phyloP scores from a whole-genome alignment of 2,113 vertebrate species.

The Forbesichthys agassizii region DNA sequence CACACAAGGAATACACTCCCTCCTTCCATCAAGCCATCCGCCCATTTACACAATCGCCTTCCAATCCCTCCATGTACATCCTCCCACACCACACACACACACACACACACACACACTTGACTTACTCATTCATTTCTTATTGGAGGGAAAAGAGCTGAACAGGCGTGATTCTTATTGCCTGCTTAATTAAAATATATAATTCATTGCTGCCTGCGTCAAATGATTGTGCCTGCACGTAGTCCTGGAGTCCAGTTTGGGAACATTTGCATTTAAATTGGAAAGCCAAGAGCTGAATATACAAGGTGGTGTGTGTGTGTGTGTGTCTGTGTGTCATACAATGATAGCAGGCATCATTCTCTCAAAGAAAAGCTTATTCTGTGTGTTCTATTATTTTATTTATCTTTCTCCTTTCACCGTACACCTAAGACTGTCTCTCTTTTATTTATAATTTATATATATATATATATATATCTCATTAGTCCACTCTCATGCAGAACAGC shows the following conservation, averaged over 20 bases:
- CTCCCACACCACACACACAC: not conserved
- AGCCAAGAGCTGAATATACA: constrained; percentile 62
- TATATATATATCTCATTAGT: no score
- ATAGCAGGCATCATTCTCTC: constrained; percentile 41
- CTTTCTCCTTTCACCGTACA: not conserved
- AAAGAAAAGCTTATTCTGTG: constrained; percentile 33
- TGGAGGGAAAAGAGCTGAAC: constrained; percentile 66
- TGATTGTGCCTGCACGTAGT: constrained; percentile 69
- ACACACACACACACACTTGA: not conserved
- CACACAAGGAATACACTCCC: constrained; percentile 54
- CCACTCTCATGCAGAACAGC: no score
- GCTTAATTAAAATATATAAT: constrained; percentile 83
- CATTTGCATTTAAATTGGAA: constrained; percentile 79
- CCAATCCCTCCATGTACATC: constrained; percentile 16
- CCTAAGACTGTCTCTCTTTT: not conserved
- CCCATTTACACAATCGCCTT: constrained; percentile 27
- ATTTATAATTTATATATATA: no score
- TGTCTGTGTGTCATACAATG: constrained; percentile 20
- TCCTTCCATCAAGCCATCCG: constrained; percentile 48
- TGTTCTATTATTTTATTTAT: constrained; percentile 1
- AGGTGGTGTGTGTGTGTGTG: constrained; percentile 19
- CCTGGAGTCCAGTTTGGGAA: constrained; percentile 69
- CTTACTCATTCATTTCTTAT: constrained; percentile 71
- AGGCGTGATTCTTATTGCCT: constrained; percentile 57
- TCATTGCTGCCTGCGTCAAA: constrained; percentile 64